A percentile compares a stretch with the other conserved stretches of the same genome.
phyloP scores from a whole-genome alignment of 2,113 vertebrate species.

The Sialia sialis region DNA sequence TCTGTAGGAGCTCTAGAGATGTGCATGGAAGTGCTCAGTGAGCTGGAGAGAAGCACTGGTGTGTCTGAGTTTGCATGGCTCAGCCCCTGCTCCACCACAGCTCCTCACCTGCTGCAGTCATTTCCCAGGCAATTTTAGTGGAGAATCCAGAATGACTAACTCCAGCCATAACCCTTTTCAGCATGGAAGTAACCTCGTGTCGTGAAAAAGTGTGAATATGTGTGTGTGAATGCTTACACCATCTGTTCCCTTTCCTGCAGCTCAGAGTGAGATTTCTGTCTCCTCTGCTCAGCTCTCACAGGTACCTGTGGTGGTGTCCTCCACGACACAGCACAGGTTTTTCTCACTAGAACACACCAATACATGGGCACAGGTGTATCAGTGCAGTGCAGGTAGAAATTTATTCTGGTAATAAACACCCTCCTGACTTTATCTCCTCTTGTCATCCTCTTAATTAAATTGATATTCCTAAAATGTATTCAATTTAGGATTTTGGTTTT shows the following conservation, averaged over 20 bases:
- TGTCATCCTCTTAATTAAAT: not conserved
- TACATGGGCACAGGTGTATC: not conserved
- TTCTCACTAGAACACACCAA: not conserved
- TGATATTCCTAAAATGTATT: not conserved
- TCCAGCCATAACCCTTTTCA: not conserved
- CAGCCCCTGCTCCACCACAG: not conserved
- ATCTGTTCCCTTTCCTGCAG: slow-evolving; percentile 33
- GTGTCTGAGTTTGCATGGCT: not conserved
- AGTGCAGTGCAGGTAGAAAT: not conserved
- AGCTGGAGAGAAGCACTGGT: not conserved
- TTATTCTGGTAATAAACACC: not conserved
- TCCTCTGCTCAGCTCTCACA: not conserved
- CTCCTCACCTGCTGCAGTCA: not conserved
- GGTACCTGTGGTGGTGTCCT: not conserved
- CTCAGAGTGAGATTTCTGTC: not conserved
- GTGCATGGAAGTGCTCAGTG: not conserved
- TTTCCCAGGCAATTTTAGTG: not conserved
- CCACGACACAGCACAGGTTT: not conserved
- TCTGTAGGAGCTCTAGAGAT: not conserved
- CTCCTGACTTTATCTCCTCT: not conserved
- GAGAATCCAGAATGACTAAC: not conserved
- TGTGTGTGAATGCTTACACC: not conserved
- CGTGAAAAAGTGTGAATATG: not conserved
- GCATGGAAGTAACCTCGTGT: not conserved
- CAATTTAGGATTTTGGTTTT: not conserved